Base-by-base conservation (phyloP, 2,888 invertebrate species). In the Sinelater perroti region DNA sequence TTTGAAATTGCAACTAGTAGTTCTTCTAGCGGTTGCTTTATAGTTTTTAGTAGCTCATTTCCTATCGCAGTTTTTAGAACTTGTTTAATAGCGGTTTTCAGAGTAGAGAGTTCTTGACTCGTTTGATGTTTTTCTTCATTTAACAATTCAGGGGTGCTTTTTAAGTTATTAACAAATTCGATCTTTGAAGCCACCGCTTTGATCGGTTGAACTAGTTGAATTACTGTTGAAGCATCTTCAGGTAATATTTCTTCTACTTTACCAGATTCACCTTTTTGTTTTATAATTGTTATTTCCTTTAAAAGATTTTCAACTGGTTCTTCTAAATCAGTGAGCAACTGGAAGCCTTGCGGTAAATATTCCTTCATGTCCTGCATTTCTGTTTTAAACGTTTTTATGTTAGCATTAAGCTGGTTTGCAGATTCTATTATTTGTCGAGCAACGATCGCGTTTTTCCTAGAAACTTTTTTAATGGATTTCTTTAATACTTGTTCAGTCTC, bases 291-390 rank as follows among this genome's bases (percentile, higher is more conserved):
- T 8, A 14, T 3, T 3, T 10, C 10, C 6, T 33, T 6, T 33
- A 13, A 14, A 33, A 33, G 14, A 10, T 6, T 13, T 8, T 33
- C 33, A 3, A 10, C n/a, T 38, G 56, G 31, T 45, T 51, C 42
- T 7, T 50, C 42, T 49, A 62, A 18, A 24, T 62, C 64, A 24
- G 53, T 24, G 18, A 67, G 13, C 13, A 60, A 55, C 10, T 63
- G 36, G n/a, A 64, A 16, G 4, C 63, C 61, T 40, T 64, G 47
- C 3, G 54, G 53, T 11, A 51, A 33, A 16, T 35, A 21, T 11
- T 7, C 5, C 5, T 16, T 30, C 7, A 52, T 14, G n/a, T 56
- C 45, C 8, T 53, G 18, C 6, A 52, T 10, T 11, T 18, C 8
- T 2, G 17, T 8, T 35, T 26, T 11, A 36, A 56, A 7, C 3